A percentile compares a stretch with the other conserved stretches of the same genome.
These are phyloP conservation scores for Megalops cyprinoides DNA, from an alignment of 2,797 vertebrate species.

Conservation along the genomic window DNA sequence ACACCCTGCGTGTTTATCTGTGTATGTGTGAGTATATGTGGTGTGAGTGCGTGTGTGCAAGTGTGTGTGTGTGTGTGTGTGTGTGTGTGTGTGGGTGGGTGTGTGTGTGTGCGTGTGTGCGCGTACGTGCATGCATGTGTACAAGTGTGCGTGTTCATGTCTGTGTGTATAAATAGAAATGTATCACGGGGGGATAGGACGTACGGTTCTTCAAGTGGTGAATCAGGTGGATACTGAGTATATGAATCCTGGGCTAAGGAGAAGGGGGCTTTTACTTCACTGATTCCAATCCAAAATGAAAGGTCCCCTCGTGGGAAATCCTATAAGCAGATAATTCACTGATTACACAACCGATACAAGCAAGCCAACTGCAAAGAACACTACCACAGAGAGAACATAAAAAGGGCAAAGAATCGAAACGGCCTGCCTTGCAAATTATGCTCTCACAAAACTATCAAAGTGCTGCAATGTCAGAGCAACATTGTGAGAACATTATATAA, in stretches of 20 bases:
- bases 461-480: not conserved
- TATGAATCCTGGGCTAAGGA: not conserved
- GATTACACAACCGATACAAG: not conserved
- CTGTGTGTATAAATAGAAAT: not conserved
- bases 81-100: not conserved
- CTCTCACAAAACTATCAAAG: not conserved
- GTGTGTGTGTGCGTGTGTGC: constrained; percentile 1
- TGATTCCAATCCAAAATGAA: not conserved
- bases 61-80: not conserved
- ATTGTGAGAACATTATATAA: not conserved
- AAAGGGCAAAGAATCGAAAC: not conserved
- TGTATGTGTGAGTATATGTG: not conserved
- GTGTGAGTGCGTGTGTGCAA: not conserved
- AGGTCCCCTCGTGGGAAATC: not conserved
- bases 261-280: not conserved
- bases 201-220: too few species aligned
- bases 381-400: not conserved
- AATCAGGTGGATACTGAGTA: not conserved
- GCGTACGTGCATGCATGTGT: not conserved
- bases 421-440: not conserved
- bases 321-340: not conserved
- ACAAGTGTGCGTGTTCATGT: not conserved
- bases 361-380: not conserved
- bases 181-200: not conserved
- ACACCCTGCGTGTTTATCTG: too few species aligned